Base-by-base conservation (phyloP, 2,888 invertebrate species). In the Caenorhabditis macrosperma region DNA sequence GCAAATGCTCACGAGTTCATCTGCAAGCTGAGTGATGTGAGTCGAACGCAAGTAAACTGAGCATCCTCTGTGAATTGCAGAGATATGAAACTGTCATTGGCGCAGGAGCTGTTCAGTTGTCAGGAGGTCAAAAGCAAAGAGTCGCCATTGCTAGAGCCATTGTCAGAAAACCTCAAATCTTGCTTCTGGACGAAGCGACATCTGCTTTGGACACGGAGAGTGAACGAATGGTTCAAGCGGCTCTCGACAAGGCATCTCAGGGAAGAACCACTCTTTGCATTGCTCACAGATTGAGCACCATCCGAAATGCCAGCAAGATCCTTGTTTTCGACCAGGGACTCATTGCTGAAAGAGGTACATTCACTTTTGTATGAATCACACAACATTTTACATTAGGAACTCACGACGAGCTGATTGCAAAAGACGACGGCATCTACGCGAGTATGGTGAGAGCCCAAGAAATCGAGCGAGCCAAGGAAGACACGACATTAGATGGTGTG, bases 171-270 rank as follows among this genome's bases (percentile, higher is more conserved):
- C 91, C 91, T 4, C 82, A 84, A 28, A 86, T 91, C 48, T 78
- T 91, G 17, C 83, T 91, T n/a, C 84, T 91, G 54, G 91, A 91
- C 81, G 91, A 91, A 75, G 91, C 91, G 0, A 91, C 91, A 0
- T 89, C 89, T 80, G 91, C 91, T 6, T 81, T 91, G 20, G 91
- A 91, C 75, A 86, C 91, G 0, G 82, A 84, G 68, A 95, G 94
- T 84, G 95, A 95, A 89, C 93, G 94, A 4, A 94, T 94, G 91
- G 96, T 96, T 0, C 95, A 96, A 91, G 93, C 93, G n/a, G 95
- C 92, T 17, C 87, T 93, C 9, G 92, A 93, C 72, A 94, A 92
- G 87, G 93, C 82, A 9, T 60, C 68, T 1, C 22, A 86, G 46
- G 85, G 91, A 17, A 85, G 92, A 72, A 92, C 92, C 0, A 92